Conservation (phyloP, 1,140 invertebrate genomes). For the Chionoecetes opilio region DNA sequence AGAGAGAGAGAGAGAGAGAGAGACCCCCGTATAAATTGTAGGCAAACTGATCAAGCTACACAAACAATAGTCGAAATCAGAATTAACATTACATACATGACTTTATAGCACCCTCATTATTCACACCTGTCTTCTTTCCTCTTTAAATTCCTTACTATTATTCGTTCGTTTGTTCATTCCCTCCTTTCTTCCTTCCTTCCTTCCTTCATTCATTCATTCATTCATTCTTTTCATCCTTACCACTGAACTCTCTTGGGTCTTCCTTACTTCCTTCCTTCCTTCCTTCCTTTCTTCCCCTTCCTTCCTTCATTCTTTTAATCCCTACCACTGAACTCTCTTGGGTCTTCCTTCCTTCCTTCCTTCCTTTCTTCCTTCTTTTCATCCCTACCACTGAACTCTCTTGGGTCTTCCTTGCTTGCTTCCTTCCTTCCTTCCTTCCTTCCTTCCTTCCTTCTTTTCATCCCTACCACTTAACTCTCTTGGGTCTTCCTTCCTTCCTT, state of each 20-base stretch:
- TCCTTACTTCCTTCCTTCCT: conserved; percentile 1
- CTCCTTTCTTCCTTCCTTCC: not conserved
- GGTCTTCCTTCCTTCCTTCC: not conserved
- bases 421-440: not conserved
- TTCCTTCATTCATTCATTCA: not conserved
- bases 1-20: no score
- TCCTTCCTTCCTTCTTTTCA: not conserved
- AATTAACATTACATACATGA: no score
- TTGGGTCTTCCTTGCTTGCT: not conserved
- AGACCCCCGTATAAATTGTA: no score
- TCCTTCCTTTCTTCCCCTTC: not conserved
- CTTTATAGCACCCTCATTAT: no score
- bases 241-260: not conserved
- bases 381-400: not conserved
- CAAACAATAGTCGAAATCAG: no score
- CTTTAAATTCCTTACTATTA: no score
- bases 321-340: no score
- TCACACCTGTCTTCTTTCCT: no score
- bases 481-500: not conserved
- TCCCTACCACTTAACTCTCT: not conserved
- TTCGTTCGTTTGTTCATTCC: no score
- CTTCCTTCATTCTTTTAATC: not conserved
- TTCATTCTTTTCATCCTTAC: not conserved
- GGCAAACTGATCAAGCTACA: no score
- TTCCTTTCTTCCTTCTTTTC: conserved; percentile 1